Evolutionary conservation across 2,797 vertebrate genomes (phyloP).

Genomic region (Microctenopoma lineatum): DNA sequence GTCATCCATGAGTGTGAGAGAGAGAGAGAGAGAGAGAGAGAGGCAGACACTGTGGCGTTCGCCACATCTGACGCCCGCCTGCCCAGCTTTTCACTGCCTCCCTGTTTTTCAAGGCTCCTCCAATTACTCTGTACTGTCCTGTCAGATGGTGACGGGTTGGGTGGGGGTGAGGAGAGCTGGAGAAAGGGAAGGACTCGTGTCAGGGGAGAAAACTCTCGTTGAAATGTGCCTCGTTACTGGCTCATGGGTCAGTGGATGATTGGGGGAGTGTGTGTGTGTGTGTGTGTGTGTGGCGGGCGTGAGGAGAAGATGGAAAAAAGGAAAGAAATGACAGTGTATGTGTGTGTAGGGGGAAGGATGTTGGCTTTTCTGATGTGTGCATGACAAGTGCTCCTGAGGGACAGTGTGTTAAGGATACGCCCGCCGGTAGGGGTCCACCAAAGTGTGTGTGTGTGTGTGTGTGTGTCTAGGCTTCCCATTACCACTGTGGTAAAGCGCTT

Average conservation of each 20-base stretch:
- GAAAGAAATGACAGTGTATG: neutral
- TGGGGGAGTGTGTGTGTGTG: constrained; percentile 13
- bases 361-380: constrained; percentile 57
- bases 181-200: constrained; percentile 40
- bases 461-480: constrained; percentile 55
- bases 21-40: constrained; percentile 27
- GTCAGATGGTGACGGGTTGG: constrained; percentile 26
- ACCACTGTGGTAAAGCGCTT: constrained; percentile 54
- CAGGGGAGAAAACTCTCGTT: constrained; percentile 64
- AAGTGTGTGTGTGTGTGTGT: constrained; percentile 36
- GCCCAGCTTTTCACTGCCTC: constrained; percentile 44
- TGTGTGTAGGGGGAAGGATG: constrained; percentile 49
- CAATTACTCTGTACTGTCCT: constrained; percentile 66
- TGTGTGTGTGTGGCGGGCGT: constrained; percentile 4
- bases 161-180: neutral
- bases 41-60: constrained; percentile 38
- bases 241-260: constrained; percentile 39
- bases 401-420: constrained; percentile 62
- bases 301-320: constrained; percentile 33
- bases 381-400: constrained; percentile 71
- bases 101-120: constrained; percentile 59
- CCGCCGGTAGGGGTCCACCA: constrained; percentile 61
- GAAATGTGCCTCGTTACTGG: constrained; percentile 63
- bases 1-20: constrained; percentile 60
- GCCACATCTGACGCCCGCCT: constrained; percentile 48